phyloP scores from a whole-genome alignment of 2,113 vertebrate genomes.

The Nibea albiflora region DNA sequence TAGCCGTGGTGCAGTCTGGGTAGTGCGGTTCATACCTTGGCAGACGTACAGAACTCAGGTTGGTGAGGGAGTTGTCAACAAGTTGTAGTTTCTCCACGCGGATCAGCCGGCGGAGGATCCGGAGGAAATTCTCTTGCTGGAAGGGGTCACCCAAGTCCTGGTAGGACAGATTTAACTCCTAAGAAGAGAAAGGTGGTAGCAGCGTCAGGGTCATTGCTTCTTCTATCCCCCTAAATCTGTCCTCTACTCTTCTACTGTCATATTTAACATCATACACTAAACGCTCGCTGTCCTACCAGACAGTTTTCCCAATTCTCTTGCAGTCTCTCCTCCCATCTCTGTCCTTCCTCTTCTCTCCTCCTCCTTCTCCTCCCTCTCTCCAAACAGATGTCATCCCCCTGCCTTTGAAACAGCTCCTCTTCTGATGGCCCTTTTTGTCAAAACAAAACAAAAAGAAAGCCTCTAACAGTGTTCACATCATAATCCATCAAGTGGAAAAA shows the following conservation, averaged over 20 bases:
- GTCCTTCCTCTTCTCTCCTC: slow-evolving; percentile 81
- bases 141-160: slow-evolving; percentile 93
- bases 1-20: slow-evolving; percentile 15
- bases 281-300: slow-evolving; percentile 78
- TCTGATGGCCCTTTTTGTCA: slow-evolving; percentile 85
- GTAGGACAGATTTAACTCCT: slow-evolving; percentile 96
- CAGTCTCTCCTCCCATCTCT: slow-evolving; percentile 88
- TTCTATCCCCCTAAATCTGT: neutral
- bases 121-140: slow-evolving; percentile 90
- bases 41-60: slow-evolving; percentile 92
- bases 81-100: slow-evolving; percentile 92
- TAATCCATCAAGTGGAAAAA: neutral
- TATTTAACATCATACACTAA: neutral
- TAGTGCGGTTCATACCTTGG: slow-evolving; percentile 87
- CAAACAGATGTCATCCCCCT: slow-evolving; percentile 73
- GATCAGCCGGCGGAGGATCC: slow-evolving; percentile 91
- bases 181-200: slow-evolving; percentile 26
- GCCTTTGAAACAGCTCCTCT: slow-evolving; percentile 83
- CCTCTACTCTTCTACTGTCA: neutral
- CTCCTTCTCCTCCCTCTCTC: slow-evolving; percentile 74
- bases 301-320: slow-evolving; percentile 98
- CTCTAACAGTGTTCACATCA: neutral
- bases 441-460: neutral
- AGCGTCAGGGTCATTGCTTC: neutral
- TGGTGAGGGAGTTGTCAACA: slow-evolving; percentile 90